Base-by-base conservation (phyloP, 2,797 vertebrate genomes). In the Macropodus opercularis region DNA sequence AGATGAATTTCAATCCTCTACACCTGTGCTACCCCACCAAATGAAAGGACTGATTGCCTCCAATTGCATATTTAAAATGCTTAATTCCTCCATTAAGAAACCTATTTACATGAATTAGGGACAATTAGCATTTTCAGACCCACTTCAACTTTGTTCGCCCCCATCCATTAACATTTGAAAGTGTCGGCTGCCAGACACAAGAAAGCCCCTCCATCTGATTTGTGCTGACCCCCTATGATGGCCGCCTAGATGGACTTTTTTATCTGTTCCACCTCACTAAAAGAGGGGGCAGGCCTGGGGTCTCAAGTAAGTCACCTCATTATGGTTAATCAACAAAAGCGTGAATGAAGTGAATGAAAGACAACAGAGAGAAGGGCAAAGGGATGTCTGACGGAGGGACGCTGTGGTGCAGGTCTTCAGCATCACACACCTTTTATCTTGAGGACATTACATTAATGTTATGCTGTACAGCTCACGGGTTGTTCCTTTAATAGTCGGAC, bases 121-220 rank as follows among this genome's bases (percentile, higher is more conserved):
- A 93, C 90, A 93, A 94, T 93, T 93, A 92, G 89, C 91, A 92
- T 92, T 93, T 93, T 93, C 88, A 92, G 89, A 89, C 87, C 90
- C 88, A 92, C 90, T 93, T 93, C 91, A 88, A 90, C 90, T 94
- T 94, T 94, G 93, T 91, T 92, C 93, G 86, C 86, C 89, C 90
- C 81, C 80, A 85, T 89, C 93, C 92, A 94, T 95, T 96, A 94
- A 93, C 92, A 91, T 94, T 95, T 93, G 90, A 94, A 95, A 95
- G 93, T 95, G 92, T 93, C 90, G 92, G 90, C 92, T 94, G 93
- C 90, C 93, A 94, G 93, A 93, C 87, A 86, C 86, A 91, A 94
- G 92, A 93, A 93, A 90, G 85, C 85, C 75, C 85, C 69, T 75
- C 91, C 87, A 90, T 93, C 92, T 93, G 92, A 94, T 93, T 93